Conservation (phyloP, 2,797 vertebrate species). For the Epinephelus coioides region DNA sequence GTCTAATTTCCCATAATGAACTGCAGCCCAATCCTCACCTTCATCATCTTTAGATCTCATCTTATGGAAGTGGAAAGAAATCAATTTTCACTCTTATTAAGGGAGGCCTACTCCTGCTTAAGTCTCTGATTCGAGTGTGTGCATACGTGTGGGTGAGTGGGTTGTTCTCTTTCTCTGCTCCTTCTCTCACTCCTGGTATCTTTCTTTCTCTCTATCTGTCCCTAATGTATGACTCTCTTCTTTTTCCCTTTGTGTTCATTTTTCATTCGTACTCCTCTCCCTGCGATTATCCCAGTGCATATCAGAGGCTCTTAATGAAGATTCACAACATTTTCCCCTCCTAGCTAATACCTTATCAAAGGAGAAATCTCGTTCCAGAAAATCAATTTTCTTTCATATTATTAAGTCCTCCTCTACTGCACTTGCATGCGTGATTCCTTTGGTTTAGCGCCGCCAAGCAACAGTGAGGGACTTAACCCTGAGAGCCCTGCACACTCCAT, state of each 20-base stretch:
- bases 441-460: conserved; percentile 76
- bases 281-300: conserved; percentile 84
- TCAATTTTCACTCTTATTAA: conserved; percentile 85
- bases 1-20: conserved; percentile 83
- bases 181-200: conserved; percentile 61
- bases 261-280: conserved; percentile 80
- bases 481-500: conserved; percentile 65
- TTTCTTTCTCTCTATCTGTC: conserved; percentile 68
- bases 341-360: conserved; percentile 90
- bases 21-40: conserved; percentile 80
- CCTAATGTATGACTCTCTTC: conserved; percentile 78
- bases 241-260: conserved; percentile 81
- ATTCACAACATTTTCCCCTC: conserved; percentile 89
- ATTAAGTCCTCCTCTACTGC: conserved; percentile 87
- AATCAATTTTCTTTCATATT: conserved; percentile 91
- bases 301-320: conserved; percentile 89
- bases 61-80: conserved; percentile 84
- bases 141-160: conserved; percentile 56
- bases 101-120: conserved; percentile 79
- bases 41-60: conserved; percentile 86
- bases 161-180: conserved; percentile 41
- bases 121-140: conserved; percentile 75
- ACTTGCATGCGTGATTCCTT: conserved; percentile 83
- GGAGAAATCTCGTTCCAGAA: conserved; percentile 89
- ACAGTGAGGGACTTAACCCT: conserved; percentile 84